phyloP scores from a whole-genome alignment of 2,797 vertebrate genomes.

The Rhabdophis nuchalis region DNA sequence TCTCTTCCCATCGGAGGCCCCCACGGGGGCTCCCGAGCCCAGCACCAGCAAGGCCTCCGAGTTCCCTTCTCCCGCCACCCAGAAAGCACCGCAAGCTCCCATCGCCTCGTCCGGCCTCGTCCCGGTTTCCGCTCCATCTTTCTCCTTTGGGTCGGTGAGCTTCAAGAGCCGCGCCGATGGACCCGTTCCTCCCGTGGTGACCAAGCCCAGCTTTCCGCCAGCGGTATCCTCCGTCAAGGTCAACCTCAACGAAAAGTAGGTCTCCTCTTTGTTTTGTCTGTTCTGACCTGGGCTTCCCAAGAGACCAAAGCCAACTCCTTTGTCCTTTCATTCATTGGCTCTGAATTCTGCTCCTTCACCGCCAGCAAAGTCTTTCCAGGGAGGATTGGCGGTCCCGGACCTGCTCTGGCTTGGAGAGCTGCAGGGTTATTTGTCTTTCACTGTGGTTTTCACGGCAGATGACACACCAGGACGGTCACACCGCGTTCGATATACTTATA shows the following conservation, averaged over 20 bases:
- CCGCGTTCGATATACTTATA: too few species aligned
- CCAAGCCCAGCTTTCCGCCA: conserved; percentile 62
- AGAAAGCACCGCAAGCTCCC: conserved; percentile 53
- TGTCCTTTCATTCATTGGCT: too few species aligned
- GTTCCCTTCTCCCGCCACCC: conserved; percentile 66
- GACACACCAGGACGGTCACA: too few species aligned
- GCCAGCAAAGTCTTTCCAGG: too few species aligned
- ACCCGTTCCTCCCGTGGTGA: conserved; percentile 36
- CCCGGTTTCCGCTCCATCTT: conserved; percentile 45
- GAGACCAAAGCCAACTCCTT: too few species aligned
- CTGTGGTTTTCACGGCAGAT: too few species aligned
- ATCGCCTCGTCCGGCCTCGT: conserved; percentile 45
- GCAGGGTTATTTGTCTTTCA: too few species aligned
- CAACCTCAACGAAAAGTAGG: conserved; percentile 86
- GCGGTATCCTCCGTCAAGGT: conserved; percentile 75
- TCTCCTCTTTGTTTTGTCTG: too few species aligned
- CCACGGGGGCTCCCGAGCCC: conserved; percentile 41
- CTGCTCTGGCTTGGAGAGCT: too few species aligned
- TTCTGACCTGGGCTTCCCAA: too few species aligned
- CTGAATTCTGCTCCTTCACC: too few species aligned
- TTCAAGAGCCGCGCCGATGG: conserved; percentile 66
- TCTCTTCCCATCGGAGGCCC: conserved; percentile 39
- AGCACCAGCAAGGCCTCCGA: conserved; percentile 36
- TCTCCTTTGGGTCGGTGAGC: conserved; percentile 58
- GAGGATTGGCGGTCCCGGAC: too few species aligned